phyloP scores from a whole-genome alignment of 2,888 invertebrate genomes.

The Strigamia crassipes region DNA sequence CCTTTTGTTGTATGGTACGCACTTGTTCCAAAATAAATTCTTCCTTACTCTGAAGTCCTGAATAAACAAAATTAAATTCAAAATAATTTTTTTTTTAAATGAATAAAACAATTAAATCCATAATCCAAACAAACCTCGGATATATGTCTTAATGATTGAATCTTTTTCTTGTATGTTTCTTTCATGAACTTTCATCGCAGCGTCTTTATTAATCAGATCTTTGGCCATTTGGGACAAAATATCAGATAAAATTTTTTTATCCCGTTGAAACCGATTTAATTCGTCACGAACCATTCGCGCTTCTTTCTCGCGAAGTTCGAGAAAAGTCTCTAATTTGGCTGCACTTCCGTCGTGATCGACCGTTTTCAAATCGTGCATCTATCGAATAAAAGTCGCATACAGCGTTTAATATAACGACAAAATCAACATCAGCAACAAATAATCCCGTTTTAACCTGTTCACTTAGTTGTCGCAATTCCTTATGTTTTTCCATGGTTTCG shows the following conservation, averaged over 20 bases:
- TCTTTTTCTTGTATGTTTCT: constrained; percentile 40
- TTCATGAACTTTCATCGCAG: constrained; percentile 45
- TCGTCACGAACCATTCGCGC: constrained; percentile 46
- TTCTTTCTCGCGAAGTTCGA: constrained; percentile 45
- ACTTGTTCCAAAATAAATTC: constrained; percentile 46
- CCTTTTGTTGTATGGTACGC: constrained; percentile 44
- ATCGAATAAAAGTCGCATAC: not conserved
- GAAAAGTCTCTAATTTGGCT: constrained; percentile 44
- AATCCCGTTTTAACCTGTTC: not conserved
- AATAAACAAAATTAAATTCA: not conserved
- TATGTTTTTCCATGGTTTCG: constrained; percentile 13
- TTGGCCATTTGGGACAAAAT: constrained; percentile 46
- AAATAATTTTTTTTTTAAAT: not conserved
- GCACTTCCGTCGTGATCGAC: constrained; percentile 43
- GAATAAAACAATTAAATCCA: too few species aligned
- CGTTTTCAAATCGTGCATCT: constrained; percentile 44
- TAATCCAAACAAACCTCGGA: constrained; percentile 1
- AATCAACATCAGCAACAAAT: not conserved
- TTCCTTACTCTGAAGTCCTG: constrained; percentile 43
- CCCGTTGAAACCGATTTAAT: constrained; percentile 34
- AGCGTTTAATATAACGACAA: not conserved
- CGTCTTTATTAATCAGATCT: constrained; percentile 44
- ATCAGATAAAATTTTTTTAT: constrained; percentile 41
- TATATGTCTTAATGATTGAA: constrained; percentile 17
- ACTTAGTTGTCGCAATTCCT: constrained; percentile 2